phyloP scores from a whole-genome alignment of 2,888 invertebrate species.

The Steromphala cineraria region DNA sequence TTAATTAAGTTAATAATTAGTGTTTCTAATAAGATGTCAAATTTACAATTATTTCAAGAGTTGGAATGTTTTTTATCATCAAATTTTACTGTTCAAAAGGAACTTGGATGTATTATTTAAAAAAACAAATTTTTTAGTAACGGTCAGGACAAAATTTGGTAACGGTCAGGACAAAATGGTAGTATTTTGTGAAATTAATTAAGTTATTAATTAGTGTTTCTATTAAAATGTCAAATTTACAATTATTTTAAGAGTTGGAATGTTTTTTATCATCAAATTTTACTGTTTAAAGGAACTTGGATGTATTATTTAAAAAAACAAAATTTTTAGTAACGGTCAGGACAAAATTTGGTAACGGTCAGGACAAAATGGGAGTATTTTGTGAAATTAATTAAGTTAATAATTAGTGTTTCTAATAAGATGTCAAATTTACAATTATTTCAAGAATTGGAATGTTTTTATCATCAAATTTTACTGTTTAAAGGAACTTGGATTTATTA shows the following conservation, averaged over 20 bases:
- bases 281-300: neutral
- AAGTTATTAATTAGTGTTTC: neutral
- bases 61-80: no score
- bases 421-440: no score
- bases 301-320: neutral
- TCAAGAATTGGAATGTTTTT: no score
- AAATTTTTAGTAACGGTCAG: neutral
- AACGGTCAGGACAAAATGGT: neutral
- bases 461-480: no score
- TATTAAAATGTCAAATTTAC: neutral
- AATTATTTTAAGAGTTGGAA: neutral
- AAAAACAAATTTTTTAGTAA: neutral
- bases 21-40: no score
- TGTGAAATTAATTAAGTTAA: neutral
- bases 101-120: no score
- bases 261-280: neutral
- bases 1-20: no score
- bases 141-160: neutral
- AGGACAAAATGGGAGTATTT: neutral
- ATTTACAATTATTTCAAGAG: no score
- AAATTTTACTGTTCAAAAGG: no score
- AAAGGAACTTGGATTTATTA: neutral
- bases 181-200: neutral
- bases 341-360: slow-evolving; percentile 3
- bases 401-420: neutral